Conservation (phyloP, 2,797 vertebrate species). For the Rhinichthys osculus region DNA sequence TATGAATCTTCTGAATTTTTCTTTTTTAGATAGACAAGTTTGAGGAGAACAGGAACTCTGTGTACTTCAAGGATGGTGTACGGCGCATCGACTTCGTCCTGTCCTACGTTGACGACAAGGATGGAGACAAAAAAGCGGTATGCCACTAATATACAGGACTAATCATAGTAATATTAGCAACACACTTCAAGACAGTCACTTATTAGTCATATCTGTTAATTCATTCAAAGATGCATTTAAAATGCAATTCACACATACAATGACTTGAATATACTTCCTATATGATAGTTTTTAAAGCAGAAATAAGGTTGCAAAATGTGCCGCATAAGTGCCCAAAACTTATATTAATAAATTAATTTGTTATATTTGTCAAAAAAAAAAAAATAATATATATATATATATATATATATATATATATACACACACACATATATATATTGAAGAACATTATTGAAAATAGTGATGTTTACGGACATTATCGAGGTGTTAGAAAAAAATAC, state of each 20-base stretch:
- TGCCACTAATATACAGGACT: not conserved
- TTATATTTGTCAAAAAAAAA: no score
- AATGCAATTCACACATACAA: not conserved
- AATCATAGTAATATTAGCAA: not conserved
- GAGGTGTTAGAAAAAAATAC: not conserved
- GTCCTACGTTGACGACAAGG: slow-evolving; percentile 81
- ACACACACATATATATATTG: no score
- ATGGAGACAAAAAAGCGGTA: slow-evolving; percentile 80
- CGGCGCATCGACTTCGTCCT: slow-evolving; percentile 82
- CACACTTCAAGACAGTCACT: not conserved
- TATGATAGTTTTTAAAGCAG: no score
- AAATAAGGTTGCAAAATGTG: no score
- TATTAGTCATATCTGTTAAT: not conserved
- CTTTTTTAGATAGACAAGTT: slow-evolving; percentile 72
- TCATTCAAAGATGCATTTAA: not conserved
- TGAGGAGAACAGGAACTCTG: slow-evolving; percentile 75
- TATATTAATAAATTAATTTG: no score
- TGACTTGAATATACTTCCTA: not conserved
- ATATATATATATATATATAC: no score
- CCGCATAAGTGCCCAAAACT: no score
- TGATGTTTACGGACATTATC: not conserved
- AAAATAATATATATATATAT: no score
- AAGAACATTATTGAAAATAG: not conserved
- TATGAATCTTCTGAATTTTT: not conserved
- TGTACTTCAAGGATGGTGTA: slow-evolving; percentile 81